phyloP scores from a whole-genome alignment of 1,140 invertebrate genomes.

The Condylostylus longicornis region DNA sequence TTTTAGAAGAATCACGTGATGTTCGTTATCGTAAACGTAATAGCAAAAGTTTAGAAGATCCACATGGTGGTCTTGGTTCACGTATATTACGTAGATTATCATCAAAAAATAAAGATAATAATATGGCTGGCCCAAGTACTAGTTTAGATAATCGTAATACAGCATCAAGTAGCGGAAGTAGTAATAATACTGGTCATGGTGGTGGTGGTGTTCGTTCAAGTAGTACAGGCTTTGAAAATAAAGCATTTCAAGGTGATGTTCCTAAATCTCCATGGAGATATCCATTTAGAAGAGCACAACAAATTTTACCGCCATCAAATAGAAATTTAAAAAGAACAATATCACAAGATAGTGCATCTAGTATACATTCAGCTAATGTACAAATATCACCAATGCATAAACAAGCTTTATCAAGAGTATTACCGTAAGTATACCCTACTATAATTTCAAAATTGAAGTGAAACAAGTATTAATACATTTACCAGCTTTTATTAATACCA shows the following conservation, averaged over 20 bases:
- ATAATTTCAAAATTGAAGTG: neutral
- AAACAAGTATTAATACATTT: neutral
- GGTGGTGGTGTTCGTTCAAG: neutral
- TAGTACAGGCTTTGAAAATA: conserved; percentile 36
- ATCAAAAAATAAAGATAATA: conserved; percentile 37
- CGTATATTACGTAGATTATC: conserved; percentile 49
- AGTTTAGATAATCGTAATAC: neutral
- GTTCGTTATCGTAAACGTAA: conserved; percentile 47
- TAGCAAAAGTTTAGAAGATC: conserved; percentile 45
- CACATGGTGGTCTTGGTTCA: conserved; percentile 38
- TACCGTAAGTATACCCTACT: conserved; percentile 19
- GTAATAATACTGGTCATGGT: conserved; percentile 3
- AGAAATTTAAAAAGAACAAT: conserved; percentile 25
- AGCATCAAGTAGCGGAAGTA: neutral
- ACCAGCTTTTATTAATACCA: neutral
- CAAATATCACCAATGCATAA: conserved; percentile 29
- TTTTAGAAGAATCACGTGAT: conserved; percentile 75
- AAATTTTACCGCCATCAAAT: conserved; percentile 13
- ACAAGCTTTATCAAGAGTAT: conserved; percentile 26
- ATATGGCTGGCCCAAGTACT: conserved; percentile 12
- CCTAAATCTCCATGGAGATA: conserved; percentile 44
- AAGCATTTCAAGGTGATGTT: conserved; percentile 41
- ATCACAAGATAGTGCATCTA: conserved; percentile 34
- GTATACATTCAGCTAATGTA: conserved; percentile 28
- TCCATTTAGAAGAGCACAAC: conserved; percentile 32